phyloP scores from a whole-genome alignment of 2,113 vertebrate genomes.

The Phalacrocorax carbo region DNA sequence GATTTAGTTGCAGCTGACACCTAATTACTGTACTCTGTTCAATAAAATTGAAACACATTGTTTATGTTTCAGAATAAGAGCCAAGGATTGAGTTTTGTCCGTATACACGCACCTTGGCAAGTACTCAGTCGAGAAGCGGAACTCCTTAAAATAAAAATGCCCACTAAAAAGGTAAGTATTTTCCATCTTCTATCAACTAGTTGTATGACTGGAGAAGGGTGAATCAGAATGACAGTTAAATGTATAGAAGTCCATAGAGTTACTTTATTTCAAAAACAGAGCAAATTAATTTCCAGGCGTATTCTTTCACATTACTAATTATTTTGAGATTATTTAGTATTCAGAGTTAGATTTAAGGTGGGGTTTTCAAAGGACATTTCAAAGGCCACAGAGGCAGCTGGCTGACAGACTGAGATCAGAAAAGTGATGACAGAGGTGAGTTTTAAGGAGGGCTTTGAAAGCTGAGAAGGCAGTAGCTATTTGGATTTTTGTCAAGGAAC shows the following conservation, averaged over 20 bases:
- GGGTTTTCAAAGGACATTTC: background rate
- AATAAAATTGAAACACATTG: background rate
- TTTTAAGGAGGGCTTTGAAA: background rate
- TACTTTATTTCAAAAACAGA: background rate
- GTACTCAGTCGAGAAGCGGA: constrained; percentile 95
- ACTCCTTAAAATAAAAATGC: constrained; percentile 96
- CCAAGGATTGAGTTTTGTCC: constrained; percentile 85
- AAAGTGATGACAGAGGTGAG: background rate
- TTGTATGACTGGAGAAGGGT: background rate
- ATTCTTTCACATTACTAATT: background rate
- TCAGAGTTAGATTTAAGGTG: background rate
- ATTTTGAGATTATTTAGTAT: background rate
- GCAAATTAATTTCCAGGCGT: background rate
- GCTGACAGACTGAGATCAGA: background rate
- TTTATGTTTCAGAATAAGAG: constrained; percentile 75
- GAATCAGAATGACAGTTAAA: background rate
- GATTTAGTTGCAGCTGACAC: background rate
- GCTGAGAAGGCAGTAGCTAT: background rate
- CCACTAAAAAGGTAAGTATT: constrained; percentile 90
- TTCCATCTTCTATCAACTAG: background rate
- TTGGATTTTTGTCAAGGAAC: background rate
- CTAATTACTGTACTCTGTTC: background rate
- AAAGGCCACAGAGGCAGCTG: background rate
- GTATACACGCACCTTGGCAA: constrained; percentile 93
- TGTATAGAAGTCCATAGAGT: background rate